These are phyloP conservation scores for Cetonia aurata DNA, from an alignment of 2,888 invertebrate genomes.

Conservation along the genomic window DNA sequence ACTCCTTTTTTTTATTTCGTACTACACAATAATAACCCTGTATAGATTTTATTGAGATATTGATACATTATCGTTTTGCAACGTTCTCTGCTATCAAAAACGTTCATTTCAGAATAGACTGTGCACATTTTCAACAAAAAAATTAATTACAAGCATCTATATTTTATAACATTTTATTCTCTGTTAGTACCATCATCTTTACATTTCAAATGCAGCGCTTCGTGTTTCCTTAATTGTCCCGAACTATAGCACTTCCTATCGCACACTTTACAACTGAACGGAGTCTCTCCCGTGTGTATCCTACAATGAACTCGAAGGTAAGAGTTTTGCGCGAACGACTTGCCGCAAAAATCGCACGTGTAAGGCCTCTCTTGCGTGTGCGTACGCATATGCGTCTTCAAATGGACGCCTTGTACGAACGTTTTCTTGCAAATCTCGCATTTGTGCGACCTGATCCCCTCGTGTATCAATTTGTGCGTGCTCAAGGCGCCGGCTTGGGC, in stretches of 20 bases:
- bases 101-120: too few relatives aligned
- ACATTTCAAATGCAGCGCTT: conserved; percentile 23
- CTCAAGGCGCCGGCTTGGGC: background rate
- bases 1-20: too few relatives aligned
- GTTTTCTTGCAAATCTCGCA: conserved; percentile 6
- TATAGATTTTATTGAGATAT: too few relatives aligned
- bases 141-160: too few relatives aligned
- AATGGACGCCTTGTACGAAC: background rate
- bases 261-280: conserved; percentile 45
- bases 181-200: background rate
- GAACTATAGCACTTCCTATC: conserved; percentile 44
- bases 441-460: conserved; percentile 4
- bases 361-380: conserved; percentile 14
- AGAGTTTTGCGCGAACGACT: conserved; percentile 24
- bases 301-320: conserved; percentile 45
- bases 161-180: too few relatives aligned
- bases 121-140: too few relatives aligned
- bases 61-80: too few relatives aligned
- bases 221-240: conserved; percentile 45
- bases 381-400: conserved; percentile 6
- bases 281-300: conserved; percentile 47
- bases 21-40: too few relatives aligned
- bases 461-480: conserved; percentile 18
- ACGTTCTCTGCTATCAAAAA: too few relatives aligned
- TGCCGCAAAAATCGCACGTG: conserved; percentile 31